phyloP scores from a whole-genome alignment of 1,140 invertebrate genomes.

The Heterodera schachtii region DNA sequence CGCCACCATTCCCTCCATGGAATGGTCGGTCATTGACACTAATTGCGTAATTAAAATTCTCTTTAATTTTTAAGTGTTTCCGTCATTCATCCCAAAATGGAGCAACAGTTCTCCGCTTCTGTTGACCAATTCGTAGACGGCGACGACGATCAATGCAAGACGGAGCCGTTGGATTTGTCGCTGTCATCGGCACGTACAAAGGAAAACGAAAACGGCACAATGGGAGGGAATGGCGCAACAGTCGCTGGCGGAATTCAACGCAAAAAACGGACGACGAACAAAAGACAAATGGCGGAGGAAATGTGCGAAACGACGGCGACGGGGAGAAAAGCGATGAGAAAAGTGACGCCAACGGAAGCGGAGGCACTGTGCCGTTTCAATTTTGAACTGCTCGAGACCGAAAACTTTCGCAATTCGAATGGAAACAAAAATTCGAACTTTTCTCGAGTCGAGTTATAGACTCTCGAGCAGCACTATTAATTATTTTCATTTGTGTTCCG shows the following conservation, averaged over 20 bases:
- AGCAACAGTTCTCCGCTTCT: background rate
- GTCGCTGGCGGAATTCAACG: background rate
- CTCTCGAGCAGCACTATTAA: no score
- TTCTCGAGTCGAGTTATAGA: no score
- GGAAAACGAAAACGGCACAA: background rate
- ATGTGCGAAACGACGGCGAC: background rate
- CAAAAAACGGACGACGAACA: background rate
- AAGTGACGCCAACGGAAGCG: background rate
- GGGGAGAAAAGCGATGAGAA: background rate
- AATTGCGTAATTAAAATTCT: background rate
- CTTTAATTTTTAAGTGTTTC: no score
- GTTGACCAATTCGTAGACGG: background rate
- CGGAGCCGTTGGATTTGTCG: slow-evolving; percentile 8
- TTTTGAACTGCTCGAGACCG: background rate
- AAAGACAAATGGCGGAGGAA: background rate
- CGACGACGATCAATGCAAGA: background rate
- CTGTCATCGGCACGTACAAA: background rate
- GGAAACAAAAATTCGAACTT: no score
- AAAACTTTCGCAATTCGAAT: no score
- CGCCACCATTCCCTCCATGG: background rate
- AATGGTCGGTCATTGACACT: background rate
- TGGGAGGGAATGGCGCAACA: background rate
- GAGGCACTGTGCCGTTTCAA: no score
- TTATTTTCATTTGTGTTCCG: no score
- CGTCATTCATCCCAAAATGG: background rate